Conservation (phyloP, 2,113 vertebrate genomes). For the Chelonoidis abingdonii region DNA sequence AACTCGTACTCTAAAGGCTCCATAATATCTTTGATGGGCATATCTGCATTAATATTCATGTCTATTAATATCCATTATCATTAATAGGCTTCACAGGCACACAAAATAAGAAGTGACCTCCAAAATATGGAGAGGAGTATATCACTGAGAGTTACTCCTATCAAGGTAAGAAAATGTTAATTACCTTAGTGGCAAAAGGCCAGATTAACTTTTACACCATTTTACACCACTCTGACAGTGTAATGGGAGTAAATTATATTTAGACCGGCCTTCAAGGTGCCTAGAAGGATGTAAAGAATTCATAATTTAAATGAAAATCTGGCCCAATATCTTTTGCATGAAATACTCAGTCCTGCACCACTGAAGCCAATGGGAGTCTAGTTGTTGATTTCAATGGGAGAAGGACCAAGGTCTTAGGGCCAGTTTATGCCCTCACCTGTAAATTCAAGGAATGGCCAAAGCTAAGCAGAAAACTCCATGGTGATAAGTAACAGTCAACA, state of each 20-base stretch:
- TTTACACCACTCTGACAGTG: background rate
- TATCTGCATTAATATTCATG: rapidly evolving
- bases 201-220: background rate
- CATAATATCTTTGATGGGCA: background rate
- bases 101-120: background rate
- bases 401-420: background rate
- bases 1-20: background rate
- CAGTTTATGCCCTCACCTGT: background rate
- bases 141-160: background rate
- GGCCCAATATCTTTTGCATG: background rate
- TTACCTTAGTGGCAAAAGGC: background rate
- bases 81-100: background rate
- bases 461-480: background rate
- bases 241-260: background rate
- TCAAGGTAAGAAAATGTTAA: background rate
- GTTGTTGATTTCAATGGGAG: background rate
- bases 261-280: background rate
- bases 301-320: background rate
- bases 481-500: background rate
- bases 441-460: background rate
- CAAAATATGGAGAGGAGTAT: background rate
- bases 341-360: background rate
- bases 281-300: background rate
- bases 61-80: background rate
- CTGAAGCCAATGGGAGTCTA: background rate